Conservation (phyloP, 2,797 vertebrate species). For the Moxostoma hubbsi region DNA sequence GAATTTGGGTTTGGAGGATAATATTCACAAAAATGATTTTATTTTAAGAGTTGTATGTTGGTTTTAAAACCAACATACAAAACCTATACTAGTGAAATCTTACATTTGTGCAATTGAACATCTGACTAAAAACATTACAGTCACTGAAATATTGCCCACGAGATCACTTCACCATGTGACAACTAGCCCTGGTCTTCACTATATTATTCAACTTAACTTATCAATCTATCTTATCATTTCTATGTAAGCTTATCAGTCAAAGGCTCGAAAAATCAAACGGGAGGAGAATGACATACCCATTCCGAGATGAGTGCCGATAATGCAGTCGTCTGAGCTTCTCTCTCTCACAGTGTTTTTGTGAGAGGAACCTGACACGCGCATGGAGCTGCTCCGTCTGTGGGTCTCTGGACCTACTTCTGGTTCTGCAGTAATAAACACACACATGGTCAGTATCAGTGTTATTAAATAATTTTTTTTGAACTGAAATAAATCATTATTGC, state of each 20-base stretch:
- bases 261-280: background rate
- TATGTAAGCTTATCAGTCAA: background rate
- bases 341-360: conserved; percentile 78
- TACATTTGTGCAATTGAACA: too few species aligned
- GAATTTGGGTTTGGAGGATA: too few species aligned
- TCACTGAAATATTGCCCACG: too few species aligned
- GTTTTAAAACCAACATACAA: too few species aligned
- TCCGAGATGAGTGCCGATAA: conserved; percentile 81
- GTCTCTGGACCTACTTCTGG: conserved; percentile 70
- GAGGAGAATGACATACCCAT: conserved; percentile 74
- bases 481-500: too few species aligned
- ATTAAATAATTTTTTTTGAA: too few species aligned
- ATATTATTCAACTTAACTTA: background rate
- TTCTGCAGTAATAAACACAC: conserved; percentile 58
- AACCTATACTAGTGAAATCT: too few species aligned
- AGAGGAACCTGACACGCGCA: conserved; percentile 80
- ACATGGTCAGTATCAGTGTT: conserved; percentile 17
- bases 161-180: too few species aligned
- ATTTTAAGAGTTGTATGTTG: too few species aligned
- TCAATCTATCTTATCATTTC: background rate
- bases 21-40: too few species aligned
- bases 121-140: too few species aligned
- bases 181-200: too few species aligned
- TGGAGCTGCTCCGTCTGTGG: conserved; percentile 85
- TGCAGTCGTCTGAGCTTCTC: conserved; percentile 82